Percentiles rank a stretch among this genome's conserved stretches.
Conservation (phyloP, 2,888 invertebrate genomes). For the Tachina grossa region DNA sequence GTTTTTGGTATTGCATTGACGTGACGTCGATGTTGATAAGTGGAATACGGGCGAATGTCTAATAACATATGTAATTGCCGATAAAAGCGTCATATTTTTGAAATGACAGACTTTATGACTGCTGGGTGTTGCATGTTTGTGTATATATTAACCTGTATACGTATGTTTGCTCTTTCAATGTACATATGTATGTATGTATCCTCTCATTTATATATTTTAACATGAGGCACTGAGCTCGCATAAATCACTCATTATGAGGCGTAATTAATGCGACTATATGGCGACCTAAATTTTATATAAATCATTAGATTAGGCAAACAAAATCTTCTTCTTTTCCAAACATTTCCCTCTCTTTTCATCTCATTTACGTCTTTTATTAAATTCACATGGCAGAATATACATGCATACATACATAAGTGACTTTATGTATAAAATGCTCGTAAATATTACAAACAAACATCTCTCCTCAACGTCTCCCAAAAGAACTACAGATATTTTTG, state of each 20-base stretch:
- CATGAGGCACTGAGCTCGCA: slow-evolving; percentile 77
- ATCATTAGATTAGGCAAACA: slow-evolving; percentile 82
- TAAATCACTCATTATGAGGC: slow-evolving; percentile 84
- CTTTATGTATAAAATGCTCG: slow-evolving; percentile 30
- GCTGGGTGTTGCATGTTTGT: neutral
- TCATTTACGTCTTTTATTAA: slow-evolving; percentile 11
- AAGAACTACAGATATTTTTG: slow-evolving; percentile 49
- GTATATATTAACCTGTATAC: slow-evolving; percentile 9
- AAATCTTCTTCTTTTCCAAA: slow-evolving; percentile 58
- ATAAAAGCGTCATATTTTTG: too few species aligned
- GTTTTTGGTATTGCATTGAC: too few species aligned
- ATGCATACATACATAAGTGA: neutral
- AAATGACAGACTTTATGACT: too few species aligned
- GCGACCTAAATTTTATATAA: slow-evolving; percentile 83
- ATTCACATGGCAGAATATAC: slow-evolving; percentile 5
- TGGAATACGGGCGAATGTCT: too few species aligned
- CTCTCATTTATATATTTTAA: slow-evolving; percentile 55
- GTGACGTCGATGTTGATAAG: too few species aligned
- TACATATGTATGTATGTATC: slow-evolving; percentile 12
- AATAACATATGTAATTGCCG: too few species aligned
- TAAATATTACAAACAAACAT: slow-evolving; percentile 49
- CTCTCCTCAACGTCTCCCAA: slow-evolving; percentile 40
- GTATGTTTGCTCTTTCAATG: slow-evolving; percentile 15
- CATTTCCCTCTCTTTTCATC: slow-evolving; percentile 18
- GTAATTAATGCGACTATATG: slow-evolving; percentile 83